phyloP scores from a whole-genome alignment of 2,888 invertebrate species.

The Euphydryas editha region DNA sequence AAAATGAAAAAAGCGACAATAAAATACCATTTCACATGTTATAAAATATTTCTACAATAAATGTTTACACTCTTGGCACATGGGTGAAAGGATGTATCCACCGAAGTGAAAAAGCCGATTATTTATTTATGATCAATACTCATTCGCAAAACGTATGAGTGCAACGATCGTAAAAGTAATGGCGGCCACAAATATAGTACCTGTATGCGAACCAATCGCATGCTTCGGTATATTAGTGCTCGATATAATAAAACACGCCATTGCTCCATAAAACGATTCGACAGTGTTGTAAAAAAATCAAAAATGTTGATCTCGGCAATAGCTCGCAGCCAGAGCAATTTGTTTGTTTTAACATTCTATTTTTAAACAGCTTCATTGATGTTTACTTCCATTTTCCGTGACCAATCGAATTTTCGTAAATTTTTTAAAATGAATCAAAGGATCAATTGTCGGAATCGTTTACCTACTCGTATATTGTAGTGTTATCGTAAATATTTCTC shows the following conservation, averaged over 20 bases:
- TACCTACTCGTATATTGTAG: neutral
- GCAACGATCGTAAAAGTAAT: conserved; percentile 40
- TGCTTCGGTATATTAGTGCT: conserved; percentile 42
- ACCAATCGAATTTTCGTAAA: conserved; percentile 29
- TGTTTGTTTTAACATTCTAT: conserved; percentile 45
- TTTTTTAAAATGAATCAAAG: conserved; percentile 16
- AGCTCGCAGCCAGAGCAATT: conserved; percentile 45
- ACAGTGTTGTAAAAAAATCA: conserved; percentile 45
- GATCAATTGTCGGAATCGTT: neutral
- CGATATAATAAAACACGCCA: conserved; percentile 47
- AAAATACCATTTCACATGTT: conserved; percentile 13
- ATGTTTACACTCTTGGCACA: conserved; percentile 19
- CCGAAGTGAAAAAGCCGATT: conserved; percentile 37
- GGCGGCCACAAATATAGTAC: conserved; percentile 40
- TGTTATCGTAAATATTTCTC: neutral
- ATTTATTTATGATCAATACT: conserved; percentile 35
- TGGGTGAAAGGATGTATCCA: conserved; percentile 27
- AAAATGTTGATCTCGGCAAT: conserved; percentile 46
- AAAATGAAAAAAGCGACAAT: neutral
- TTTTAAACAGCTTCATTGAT: conserved; percentile 44
- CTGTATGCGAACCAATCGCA: conserved; percentile 40
- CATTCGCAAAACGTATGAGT: conserved; percentile 37
- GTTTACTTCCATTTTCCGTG: conserved; percentile 38
- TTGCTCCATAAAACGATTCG: conserved; percentile 46
- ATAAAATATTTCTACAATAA: conserved; percentile 18